Evolutionary conservation across 2,888 invertebrate species (phyloP).

Genomic region (Philaethria dido): DNA sequence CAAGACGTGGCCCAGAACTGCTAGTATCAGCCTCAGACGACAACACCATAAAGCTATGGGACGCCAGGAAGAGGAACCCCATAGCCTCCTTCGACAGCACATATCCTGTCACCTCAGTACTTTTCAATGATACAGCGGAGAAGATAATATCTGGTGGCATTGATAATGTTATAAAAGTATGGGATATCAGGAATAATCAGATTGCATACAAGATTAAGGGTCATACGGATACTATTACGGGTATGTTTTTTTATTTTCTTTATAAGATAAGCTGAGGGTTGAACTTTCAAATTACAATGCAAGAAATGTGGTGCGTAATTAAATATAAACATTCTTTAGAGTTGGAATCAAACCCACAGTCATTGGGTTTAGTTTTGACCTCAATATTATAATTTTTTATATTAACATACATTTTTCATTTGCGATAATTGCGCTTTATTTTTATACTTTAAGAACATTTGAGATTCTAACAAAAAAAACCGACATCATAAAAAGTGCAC

Average conservation of each 20-base stretch:
- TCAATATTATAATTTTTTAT: no score
- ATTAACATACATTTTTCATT: no score
- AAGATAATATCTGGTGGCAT: conserved; percentile 97
- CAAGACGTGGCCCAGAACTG: conserved; percentile 94
- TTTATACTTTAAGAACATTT: no score
- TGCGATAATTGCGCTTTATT: no score
- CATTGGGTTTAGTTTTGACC: no score
- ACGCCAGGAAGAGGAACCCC: conserved; percentile 93
- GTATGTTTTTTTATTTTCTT: conserved; percentile 49
- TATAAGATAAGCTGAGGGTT: no score
- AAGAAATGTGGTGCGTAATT: no score
- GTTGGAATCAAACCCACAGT: no score
- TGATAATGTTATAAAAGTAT: conserved; percentile 98
- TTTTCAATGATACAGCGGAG: conserved; percentile 98
- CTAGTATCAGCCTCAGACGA: conserved; percentile 98
- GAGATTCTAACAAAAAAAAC: no score
- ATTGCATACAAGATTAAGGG: conserved; percentile 93
- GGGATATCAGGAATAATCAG: conserved; percentile 97
- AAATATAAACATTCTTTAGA: no score
- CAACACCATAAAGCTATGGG: conserved; percentile 96
- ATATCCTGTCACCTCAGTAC: conserved; percentile 93
- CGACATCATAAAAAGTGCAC: no score
- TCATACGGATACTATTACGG: conserved; percentile 98
- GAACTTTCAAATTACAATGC: no score
- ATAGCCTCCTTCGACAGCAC: conserved; percentile 88